phyloP scores from a whole-genome alignment of 2,888 invertebrate species.

The Nasonia oneida region DNA sequence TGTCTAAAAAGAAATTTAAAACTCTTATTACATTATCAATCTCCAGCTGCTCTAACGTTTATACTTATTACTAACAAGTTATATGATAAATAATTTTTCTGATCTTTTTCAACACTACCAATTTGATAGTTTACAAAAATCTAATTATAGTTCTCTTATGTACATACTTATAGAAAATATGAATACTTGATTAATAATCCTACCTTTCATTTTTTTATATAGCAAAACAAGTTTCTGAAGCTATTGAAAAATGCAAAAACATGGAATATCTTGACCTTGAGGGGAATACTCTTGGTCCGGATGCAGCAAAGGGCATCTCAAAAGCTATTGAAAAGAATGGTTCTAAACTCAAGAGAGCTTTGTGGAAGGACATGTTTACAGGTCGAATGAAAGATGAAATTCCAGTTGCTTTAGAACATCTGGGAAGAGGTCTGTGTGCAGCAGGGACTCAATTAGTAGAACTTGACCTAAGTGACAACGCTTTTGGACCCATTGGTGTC shows the following conservation, averaged over 20 bases:
- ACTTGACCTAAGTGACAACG: slow-evolving; percentile 97
- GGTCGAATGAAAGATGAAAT: slow-evolving; percentile 97
- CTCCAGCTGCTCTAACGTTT: too few relatives aligned
- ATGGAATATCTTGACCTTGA: slow-evolving; percentile 90
- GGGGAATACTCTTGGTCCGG: slow-evolving; percentile 95
- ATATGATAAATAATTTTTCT: too few relatives aligned
- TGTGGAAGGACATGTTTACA: slow-evolving; percentile 99
- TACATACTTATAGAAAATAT: too few relatives aligned
- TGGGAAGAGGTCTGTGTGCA: slow-evolving; percentile 90
- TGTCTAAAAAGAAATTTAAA: too few relatives aligned
- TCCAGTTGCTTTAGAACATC: slow-evolving; percentile 89
- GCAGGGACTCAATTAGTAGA: slow-evolving; percentile 90
- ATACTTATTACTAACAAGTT: too few relatives aligned
- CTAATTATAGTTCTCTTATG: not conserved
- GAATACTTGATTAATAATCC: too few relatives aligned
- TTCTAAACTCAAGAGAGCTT: slow-evolving; percentile 87
- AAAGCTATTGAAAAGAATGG: slow-evolving; percentile 89
- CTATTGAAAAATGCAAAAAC: slow-evolving; percentile 85
- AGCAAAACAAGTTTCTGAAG: slow-evolving; percentile 88
- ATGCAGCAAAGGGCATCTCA: slow-evolving; percentile 92
- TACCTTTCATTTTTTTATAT: slow-evolving; percentile 58
- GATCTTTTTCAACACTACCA: too few relatives aligned
- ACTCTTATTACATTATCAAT: too few relatives aligned
- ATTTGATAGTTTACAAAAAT: not conserved
- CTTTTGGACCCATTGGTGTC: slow-evolving; percentile 97